Conservation (phyloP, 53 echinoderm and acorn worm genomes). For the Actinopyga echinites region DNA sequence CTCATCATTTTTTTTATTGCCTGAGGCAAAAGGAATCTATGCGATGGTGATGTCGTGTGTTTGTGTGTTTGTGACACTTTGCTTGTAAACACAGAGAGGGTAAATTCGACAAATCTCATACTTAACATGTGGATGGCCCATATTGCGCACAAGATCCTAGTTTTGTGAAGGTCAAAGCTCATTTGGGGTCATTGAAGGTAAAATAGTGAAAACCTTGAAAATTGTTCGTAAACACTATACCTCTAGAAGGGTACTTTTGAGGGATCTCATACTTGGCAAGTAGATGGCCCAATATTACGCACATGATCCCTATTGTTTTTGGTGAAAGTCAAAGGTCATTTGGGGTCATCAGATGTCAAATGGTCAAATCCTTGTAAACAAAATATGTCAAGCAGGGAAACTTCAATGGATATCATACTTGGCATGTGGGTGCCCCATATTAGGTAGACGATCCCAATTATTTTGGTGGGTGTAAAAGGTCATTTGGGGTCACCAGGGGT, state of each 20-base stretch:
- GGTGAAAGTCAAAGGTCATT: background rate
- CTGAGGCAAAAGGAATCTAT: constrained; percentile 18
- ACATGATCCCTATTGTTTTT: no score
- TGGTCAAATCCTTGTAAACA: background rate
- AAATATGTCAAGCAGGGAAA: background rate
- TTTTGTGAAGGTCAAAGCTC: background rate
- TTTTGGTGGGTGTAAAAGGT: no score
- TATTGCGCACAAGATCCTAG: background rate
- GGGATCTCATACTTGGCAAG: background rate
- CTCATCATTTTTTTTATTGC: background rate
- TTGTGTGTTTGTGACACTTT: background rate
- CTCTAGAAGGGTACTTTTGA: background rate
- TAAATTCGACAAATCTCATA: background rate
- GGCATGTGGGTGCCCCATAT: no score
- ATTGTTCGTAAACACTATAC: background rate
- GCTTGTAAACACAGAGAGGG: no score
- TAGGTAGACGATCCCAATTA: no score
- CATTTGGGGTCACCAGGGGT: no score
- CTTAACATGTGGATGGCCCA: background rate
- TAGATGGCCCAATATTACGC: background rate
- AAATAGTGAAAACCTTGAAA: no score
- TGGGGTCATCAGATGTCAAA: background rate
- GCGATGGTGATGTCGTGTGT: background rate
- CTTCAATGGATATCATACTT: no score
- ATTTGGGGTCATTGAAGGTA: background rate